Evolutionary conservation across 2,113 vertebrate species (phyloP).

Genomic region (Pelodiscus sinensis): DNA sequence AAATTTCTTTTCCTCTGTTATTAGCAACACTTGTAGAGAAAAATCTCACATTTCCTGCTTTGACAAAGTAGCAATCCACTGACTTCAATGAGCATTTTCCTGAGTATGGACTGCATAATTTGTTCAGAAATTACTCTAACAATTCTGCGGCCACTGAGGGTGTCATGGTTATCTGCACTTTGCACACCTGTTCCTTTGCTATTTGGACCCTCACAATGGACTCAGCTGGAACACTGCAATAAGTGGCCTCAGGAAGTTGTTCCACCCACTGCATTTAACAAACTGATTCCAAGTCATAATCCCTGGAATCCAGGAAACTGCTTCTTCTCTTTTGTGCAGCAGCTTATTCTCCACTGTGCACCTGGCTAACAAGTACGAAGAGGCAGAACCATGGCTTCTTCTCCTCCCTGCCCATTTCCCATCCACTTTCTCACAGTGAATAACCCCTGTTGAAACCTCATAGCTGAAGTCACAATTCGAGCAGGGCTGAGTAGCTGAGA

Average conservation of each 20-base stretch:
- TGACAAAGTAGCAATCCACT: neutral
- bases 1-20: slow-evolving; percentile 2
- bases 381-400: no score
- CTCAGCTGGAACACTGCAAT: neutral
- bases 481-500: neutral
- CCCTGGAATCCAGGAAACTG: neutral
- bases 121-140: slow-evolving; percentile 10
- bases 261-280: neutral
- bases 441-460: neutral
- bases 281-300: neutral
- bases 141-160: slow-evolving; percentile 20
- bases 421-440: no score
- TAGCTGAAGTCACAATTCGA: fast-evolving
- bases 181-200: neutral
- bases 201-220: neutral
- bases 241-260: neutral
- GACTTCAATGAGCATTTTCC: slow-evolving; percentile 17
- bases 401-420: no score
- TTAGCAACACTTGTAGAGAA: neutral
- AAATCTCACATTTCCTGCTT: neutral
- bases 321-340: neutral
- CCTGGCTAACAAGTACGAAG: no score
- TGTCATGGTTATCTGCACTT: neutral
- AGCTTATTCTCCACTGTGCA: neutral
- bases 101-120: neutral